Percentiles rank a stretch among this genome's conserved stretches.
phyloP scores from a whole-genome alignment of 2,888 invertebrate species.

The Deilephila elpenor region DNA sequence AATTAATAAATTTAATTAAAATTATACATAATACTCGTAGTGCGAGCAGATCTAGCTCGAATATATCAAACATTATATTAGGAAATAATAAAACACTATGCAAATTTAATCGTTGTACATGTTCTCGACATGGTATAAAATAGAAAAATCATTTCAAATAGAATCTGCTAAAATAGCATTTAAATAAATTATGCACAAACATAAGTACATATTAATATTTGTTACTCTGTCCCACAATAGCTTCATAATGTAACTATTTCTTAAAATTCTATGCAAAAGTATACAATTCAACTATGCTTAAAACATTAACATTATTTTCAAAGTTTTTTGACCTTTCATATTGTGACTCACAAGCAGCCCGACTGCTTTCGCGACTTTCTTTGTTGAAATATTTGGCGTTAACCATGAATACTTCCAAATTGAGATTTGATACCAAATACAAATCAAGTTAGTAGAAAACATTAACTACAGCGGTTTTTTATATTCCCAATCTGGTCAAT shows the following conservation, averaged over 20 bases:
- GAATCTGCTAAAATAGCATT: neutral
- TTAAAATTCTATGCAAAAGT: neutral
- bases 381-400: conserved; percentile 17
- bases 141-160: too few relatives aligned
- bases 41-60: too few relatives aligned
- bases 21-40: too few relatives aligned
- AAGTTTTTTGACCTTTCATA: conserved; percentile 23
- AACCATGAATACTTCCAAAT: neutral
- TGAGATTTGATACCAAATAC: neutral
- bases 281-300: conserved; percentile 14
- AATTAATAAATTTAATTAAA: too few relatives aligned
- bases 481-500: neutral
- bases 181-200: neutral
- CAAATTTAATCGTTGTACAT: too few relatives aligned
- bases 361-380: conserved; percentile 26
- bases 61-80: too few relatives aligned
- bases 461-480: neutral
- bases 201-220: too few relatives aligned
- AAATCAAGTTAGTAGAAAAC: neutral
- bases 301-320: conserved; percentile 24
- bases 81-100: too few relatives aligned
- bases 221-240: too few relatives aligned
- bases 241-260: neutral
- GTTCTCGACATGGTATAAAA: too few relatives aligned
- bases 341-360: conserved; percentile 14